These are phyloP conservation scores for Sebastes trivittatus DNA, from an alignment of 2,797 vertebrate genomes.

Conservation along the genomic window DNA sequence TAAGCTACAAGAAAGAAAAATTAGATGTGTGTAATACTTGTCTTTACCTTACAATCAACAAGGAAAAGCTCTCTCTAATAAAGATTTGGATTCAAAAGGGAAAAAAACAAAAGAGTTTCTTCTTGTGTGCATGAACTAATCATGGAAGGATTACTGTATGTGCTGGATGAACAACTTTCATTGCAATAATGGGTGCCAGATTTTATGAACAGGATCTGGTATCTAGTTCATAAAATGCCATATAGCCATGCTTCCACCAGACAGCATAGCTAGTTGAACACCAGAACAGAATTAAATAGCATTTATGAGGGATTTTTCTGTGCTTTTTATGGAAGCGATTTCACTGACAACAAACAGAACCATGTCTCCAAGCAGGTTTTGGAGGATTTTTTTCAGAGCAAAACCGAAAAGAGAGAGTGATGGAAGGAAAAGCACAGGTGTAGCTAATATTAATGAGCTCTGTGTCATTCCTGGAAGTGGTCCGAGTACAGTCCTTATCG, in stretches of 20 bases:
- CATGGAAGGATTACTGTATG: not conserved
- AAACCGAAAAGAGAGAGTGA: not conserved
- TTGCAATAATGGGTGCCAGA: not conserved
- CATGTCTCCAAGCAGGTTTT: not conserved
- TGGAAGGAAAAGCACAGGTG: not conserved
- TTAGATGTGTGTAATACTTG: not conserved
- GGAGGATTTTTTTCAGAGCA: not conserved
- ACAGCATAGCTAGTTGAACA: not conserved
- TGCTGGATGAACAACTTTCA: not conserved
- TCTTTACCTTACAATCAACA: not conserved
- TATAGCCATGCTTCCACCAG: not conserved
- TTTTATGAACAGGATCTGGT: not conserved
- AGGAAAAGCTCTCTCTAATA: accelerated
- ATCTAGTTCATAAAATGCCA: slow-evolving; percentile 3
- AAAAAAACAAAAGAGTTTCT: not conserved
- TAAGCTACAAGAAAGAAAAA: not conserved
- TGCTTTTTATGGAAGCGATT: not conserved
- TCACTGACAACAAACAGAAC: not conserved
- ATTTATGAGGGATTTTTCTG: not conserved
- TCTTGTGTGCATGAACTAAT: not conserved
- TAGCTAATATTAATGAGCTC: not conserved
- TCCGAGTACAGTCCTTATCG: not conserved
- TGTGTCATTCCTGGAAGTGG: not conserved
- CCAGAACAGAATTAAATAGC: not conserved
- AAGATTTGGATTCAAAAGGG: not conserved